Evolutionary conservation across 2,113 vertebrate genomes (phyloP).

Genomic region (Thymallus thymallus): DNA sequence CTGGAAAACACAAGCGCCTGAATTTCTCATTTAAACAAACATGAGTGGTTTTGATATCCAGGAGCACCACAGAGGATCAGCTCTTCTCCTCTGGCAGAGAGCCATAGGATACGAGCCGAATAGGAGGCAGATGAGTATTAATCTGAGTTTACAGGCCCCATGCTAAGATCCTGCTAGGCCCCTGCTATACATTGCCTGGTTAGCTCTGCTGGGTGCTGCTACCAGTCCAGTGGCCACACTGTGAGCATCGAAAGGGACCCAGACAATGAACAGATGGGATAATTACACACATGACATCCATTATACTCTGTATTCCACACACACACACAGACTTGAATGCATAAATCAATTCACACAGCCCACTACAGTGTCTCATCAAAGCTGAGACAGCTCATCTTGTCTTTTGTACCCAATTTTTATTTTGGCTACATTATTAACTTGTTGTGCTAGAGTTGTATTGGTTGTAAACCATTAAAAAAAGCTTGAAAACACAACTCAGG

Average conservation of each 20-base stretch:
- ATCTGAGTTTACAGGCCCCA: not conserved
- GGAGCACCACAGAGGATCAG: not conserved
- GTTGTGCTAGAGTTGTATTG: too few species aligned
- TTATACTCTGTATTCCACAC: constrained; percentile 5
- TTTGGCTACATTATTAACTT: too few species aligned
- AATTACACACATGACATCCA: constrained; percentile 18
- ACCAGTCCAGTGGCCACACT: not conserved
- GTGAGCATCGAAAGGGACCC: not conserved
- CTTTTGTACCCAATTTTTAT: too few species aligned
- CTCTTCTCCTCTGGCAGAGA: too few species aligned
- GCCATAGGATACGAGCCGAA: not conserved
- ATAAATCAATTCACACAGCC: not conserved
- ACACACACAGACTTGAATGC: not conserved
- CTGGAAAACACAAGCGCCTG: not conserved
- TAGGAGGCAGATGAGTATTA: not conserved
- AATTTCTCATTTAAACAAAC: too few species aligned
- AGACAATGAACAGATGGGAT: constrained; percentile 35
- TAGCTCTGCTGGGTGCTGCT: not conserved
- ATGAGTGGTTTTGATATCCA: not conserved
- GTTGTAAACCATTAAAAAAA: too few species aligned
- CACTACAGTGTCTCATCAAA: not conserved
- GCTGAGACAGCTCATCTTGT: not conserved
- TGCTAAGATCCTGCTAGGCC: not conserved
- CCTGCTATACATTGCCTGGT: not conserved
- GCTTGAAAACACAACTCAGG: not conserved